Conservation (phyloP, 2,113 vertebrate species). For the Polypterus bichir region DNA sequence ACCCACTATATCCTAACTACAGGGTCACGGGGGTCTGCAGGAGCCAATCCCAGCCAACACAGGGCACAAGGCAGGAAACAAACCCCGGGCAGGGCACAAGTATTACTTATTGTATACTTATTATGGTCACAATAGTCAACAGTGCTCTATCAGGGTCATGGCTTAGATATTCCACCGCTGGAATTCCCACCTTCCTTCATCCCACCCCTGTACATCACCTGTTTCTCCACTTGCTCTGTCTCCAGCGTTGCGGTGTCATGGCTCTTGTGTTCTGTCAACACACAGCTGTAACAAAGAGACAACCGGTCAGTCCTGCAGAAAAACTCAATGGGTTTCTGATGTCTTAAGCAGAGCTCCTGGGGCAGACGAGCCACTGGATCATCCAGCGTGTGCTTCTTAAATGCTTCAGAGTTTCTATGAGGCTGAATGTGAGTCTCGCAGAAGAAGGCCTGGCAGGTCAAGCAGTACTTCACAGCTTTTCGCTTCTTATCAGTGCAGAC, state of each 20-base stretch:
- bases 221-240: constrained; percentile 22
- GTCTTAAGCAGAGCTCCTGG: constrained; percentile 28
- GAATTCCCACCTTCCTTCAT: no score
- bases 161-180: no score
- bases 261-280: constrained; percentile 22
- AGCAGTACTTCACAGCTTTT: constrained; percentile 8
- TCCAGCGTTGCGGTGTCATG: constrained; percentile 37
- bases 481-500: constrained; percentile 2
- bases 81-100: no score
- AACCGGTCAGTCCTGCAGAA: constrained; percentile 42
- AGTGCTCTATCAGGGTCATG: no score
- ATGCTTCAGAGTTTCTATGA: neutral
- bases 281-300: constrained; percentile 42
- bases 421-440: constrained; percentile 6
- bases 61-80: no score
- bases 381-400: constrained; percentile 4
- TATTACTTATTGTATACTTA: no score
- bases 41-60: no score
- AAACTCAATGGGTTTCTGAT: constrained; percentile 36
- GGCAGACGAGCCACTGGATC: neutral
- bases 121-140: no score
- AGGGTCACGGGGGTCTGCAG: no score
- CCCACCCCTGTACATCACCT: constrained; percentile 26
- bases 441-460: constrained; percentile 7
- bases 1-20: no score